These are phyloP conservation scores for Sebastes variabilis DNA, from an alignment of 2,797 vertebrate species.

Conservation along the genomic window DNA sequence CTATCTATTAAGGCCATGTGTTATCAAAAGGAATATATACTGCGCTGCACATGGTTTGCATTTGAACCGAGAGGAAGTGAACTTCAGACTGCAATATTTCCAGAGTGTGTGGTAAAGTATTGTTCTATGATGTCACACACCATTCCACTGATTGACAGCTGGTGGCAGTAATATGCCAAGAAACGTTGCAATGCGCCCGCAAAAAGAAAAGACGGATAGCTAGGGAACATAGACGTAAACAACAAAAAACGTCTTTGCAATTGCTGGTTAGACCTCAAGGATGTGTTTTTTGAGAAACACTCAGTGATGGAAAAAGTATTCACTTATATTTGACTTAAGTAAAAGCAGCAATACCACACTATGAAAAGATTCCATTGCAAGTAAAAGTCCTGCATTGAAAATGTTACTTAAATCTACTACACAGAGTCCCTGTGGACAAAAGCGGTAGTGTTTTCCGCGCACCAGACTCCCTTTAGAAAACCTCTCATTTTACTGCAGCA, in stretches of 20 bases:
- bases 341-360: not conserved
- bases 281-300: not conserved
- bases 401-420: not conserved
- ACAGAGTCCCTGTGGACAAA: not conserved
- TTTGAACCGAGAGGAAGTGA: slow-evolving; percentile 25
- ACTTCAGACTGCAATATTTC: not conserved
- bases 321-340: not conserved
- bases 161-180: not conserved
- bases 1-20: slow-evolving; percentile 25
- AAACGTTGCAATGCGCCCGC: not conserved
- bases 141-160: not conserved
- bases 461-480: too few relatives aligned
- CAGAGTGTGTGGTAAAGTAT: slow-evolving; percentile 4
- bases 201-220: not conserved
- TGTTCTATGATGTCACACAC: not conserved
- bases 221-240: not conserved
- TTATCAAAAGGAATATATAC: slow-evolving; percentile 42
- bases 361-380: not conserved
- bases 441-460: too few relatives aligned
- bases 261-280: not conserved
- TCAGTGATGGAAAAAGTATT: not conserved
- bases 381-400: not conserved
- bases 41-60: slow-evolving; percentile 20
- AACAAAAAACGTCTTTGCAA: not conserved
- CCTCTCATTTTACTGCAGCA: too few relatives aligned